A percentile compares a stretch with the other conserved stretches of the same genome.
Conservation (phyloP, 2,113 vertebrate genomes). For the Phodopus roborovskii region DNA sequence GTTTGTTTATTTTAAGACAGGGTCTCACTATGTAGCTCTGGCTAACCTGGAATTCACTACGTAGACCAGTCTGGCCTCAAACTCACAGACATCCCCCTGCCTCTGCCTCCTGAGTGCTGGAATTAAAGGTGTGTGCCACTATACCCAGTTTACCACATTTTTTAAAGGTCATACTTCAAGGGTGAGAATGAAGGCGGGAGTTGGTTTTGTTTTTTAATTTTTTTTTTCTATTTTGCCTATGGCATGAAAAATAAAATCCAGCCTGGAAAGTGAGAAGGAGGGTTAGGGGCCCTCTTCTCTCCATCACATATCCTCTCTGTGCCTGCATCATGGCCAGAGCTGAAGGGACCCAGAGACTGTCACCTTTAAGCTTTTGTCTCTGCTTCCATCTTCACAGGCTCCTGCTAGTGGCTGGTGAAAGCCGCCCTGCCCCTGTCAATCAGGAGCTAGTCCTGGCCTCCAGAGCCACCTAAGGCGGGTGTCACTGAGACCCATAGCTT, state of each 20-base stretch:
- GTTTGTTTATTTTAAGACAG: neutral
- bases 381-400: accelerated
- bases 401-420: neutral
- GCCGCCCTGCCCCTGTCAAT: neutral
- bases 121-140: accelerated
- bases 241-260: neutral
- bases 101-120: neutral
- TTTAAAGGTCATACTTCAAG: neutral
- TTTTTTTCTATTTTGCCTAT: neutral
- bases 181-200: neutral
- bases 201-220: too few relatives aligned
- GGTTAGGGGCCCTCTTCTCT: neutral
- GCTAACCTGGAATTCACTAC: neutral
- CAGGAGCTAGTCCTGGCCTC: neutral
- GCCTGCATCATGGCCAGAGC: neutral
- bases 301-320: neutral
- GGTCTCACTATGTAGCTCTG: neutral
- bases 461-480: neutral
- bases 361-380: accelerated
- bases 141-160: neutral
- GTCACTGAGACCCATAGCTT: neutral
- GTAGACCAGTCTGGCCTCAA: neutral
- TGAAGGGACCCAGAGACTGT: neutral
- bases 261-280: neutral
- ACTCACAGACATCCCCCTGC: neutral